Base-by-base conservation (phyloP, 2,113 vertebrate genomes). In the Nothoprocta pentlandii region DNA sequence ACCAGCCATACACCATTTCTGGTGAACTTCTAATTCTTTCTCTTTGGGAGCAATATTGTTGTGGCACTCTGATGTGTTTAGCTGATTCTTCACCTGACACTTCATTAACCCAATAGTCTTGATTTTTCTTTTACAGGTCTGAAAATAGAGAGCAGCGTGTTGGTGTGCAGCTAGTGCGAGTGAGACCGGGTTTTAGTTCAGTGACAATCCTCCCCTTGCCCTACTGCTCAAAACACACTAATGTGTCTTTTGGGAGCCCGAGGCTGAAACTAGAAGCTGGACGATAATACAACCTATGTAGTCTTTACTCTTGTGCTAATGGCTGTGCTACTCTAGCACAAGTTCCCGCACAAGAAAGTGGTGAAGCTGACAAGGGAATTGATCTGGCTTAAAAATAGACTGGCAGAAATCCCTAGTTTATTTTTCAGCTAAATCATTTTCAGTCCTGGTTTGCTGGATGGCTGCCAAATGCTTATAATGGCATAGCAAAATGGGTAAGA, bases 31-130 rank as follows among this genome's bases (percentile, higher is more conserved):
- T 63, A 82, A 70, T 75, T 94, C 64, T 80, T 77, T 70, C 16
- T 83, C 68, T 81, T 22, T 71, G 90, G 76, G 85, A 88, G n/a
- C 25, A 63, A 76, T 84, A 66, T 58, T 83, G 93, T 80, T 71
- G 53, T 94, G 92, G 30, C 58, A 41, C 67, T 97, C 90, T 80
- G 83, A 91, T 87, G 76, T 81, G 77, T 95, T 86, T 93, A 88
- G 80, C 73, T 95, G 85, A 71, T 95, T 96, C 80, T 91, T 95
- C 80, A 92, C 49, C 56, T 0, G 1, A 90, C 90, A 94, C 93
- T 91, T 96, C 79, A 94, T 93, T 94, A 95, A 93, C 39, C 83
- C 64, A 7, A 51, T 90, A 69, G 44, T 90, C 76, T 90, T 86
- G 64, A 74, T 86, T 85, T 95, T 92, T 61, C 34, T 77, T 79